A percentile compares a stretch with the other conserved stretches of the same genome.
phyloP scores from a whole-genome alignment of 2,888 invertebrate genomes.

The Papilio elwesi region DNA sequence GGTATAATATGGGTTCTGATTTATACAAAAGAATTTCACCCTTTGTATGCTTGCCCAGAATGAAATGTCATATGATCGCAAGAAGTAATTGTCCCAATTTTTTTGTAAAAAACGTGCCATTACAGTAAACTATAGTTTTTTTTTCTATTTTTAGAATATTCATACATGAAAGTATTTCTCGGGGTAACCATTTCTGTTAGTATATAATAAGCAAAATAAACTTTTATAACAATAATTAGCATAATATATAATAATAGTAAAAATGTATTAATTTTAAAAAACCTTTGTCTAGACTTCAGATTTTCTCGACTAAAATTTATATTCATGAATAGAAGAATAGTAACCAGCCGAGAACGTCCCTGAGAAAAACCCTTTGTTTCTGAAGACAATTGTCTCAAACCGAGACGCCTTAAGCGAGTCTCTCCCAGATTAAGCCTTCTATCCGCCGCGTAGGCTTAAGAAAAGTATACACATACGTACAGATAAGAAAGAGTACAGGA shows the following conservation, averaged over 20 bases:
- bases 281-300: background rate
- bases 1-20: too few species aligned
- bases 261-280: background rate
- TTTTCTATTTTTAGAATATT: too few species aligned
- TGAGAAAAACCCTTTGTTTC: conserved; percentile 32
- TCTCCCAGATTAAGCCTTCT: conserved; percentile 25
- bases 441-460: conserved; percentile 8
- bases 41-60: too few species aligned
- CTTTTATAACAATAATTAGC: too few species aligned
- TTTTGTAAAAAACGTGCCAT: too few species aligned
- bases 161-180: too few species aligned
- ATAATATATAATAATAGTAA: background rate
- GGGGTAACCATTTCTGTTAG: too few species aligned
- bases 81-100: too few species aligned
- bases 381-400: conserved; percentile 32
- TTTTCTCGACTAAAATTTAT: conserved; percentile 9
- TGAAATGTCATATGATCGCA: too few species aligned
- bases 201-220: too few species aligned
- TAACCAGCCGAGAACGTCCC: background rate
- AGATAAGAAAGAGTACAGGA: background rate
- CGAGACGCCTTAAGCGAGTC: conserved; percentile 14
- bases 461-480: background rate
- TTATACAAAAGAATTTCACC: too few species aligned
- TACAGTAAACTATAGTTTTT: too few species aligned
- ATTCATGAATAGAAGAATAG: conserved; percentile 9